Conservation (phyloP, 92 coral and sea anemone species). For the Pocillopora meandrina region DNA sequence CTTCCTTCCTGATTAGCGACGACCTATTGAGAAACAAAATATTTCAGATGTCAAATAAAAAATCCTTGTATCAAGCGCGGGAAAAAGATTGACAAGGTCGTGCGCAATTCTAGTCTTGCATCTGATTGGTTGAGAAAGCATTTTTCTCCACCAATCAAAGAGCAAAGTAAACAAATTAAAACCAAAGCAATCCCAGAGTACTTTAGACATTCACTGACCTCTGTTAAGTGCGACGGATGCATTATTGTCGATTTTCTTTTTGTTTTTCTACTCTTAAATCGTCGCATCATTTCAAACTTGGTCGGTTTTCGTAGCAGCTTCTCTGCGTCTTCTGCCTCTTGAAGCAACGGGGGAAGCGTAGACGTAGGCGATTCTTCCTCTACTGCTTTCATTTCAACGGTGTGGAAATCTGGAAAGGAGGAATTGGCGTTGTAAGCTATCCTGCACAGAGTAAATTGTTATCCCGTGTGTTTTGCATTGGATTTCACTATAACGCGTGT, state of each 20-base stretch:
- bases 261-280: constrained; percentile 71
- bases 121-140: no score
- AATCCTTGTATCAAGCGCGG: no score
- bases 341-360: constrained; percentile 43
- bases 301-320: constrained; percentile 72
- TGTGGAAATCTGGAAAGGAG: constrained; percentile 60
- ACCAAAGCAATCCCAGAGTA: background rate
- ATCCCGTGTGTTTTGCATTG: no score
- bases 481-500: no score
- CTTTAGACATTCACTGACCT: constrained; percentile 44
- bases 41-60: background rate
- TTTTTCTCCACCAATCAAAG: no score
- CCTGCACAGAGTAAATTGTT: no score
- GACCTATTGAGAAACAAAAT: constrained; percentile 53
- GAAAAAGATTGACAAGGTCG: no score
- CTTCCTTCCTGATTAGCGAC: constrained; percentile 87
- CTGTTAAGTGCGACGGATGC: constrained; percentile 75
- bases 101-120: no score
- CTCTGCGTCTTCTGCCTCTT: constrained; percentile 58
- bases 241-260: constrained; percentile 51
- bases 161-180: no score
- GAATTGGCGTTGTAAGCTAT: no score
- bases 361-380: constrained; percentile 18
- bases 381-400: constrained; percentile 26
- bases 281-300: constrained; percentile 81